Evolutionary conservation across 53 echinoderm and acorn worm genomes (phyloP).

Genomic region (Glandiceps talaboti): DNA sequence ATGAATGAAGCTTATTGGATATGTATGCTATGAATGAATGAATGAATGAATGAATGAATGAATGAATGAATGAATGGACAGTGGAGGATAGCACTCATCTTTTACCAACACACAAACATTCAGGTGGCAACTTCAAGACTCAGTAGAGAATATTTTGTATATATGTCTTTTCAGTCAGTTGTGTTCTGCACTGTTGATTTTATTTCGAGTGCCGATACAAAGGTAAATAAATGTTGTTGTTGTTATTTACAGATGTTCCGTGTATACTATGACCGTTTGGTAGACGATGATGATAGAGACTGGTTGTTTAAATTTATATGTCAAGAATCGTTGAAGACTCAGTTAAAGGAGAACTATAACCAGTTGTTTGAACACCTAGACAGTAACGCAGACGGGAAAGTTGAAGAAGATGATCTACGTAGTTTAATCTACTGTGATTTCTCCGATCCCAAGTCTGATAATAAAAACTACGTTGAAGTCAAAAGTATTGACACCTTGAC

Average conservation of each 20-base stretch:
- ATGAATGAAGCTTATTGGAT: too few species aligned
- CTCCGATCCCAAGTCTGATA: slow-evolving; percentile 93
- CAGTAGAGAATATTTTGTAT: too few species aligned
- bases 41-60: too few species aligned
- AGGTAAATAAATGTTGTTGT: too few species aligned
- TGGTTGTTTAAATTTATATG: slow-evolving; percentile 67
- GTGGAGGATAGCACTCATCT: too few species aligned
- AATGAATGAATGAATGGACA: too few species aligned
- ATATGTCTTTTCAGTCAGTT: too few species aligned
- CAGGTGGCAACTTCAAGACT: too few species aligned
- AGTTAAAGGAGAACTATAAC: slow-evolving; percentile 81
- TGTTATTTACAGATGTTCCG: slow-evolving; percentile 74
- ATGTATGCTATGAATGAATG: too few species aligned
- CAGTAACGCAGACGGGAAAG: slow-evolving; percentile 57
- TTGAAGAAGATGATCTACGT: slow-evolving; percentile 86
- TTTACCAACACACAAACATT: too few species aligned
- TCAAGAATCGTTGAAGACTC: slow-evolving; percentile 35
- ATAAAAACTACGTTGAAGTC: slow-evolving; percentile 95
- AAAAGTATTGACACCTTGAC: slow-evolving; percentile 60
- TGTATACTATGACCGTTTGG: slow-evolving; percentile 95
- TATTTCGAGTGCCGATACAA: too few species aligned
- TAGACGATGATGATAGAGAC: slow-evolving; percentile 60
- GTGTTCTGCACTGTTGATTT: too few species aligned
- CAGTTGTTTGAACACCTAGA: slow-evolving; percentile 75
- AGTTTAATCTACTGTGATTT: slow-evolving; percentile 96